Conservation (phyloP, 1,140 invertebrate genomes). For the Whitmania pigra region DNA sequence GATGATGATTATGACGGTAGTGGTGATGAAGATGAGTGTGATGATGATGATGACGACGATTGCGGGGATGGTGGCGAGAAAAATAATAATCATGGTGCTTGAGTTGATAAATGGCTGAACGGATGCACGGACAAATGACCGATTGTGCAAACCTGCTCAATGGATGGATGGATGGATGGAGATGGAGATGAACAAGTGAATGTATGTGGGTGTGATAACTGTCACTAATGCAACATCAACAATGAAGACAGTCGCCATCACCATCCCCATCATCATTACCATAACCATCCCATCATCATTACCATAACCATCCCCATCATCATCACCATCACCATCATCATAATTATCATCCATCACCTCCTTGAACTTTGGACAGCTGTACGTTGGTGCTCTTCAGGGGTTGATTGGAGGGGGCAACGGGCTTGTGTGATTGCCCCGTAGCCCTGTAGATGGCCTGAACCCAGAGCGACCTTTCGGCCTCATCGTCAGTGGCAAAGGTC, state of each 20-base stretch:
- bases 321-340: background rate
- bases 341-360: slow-evolving; percentile 43
- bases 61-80: background rate
- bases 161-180: slow-evolving; percentile 1
- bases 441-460: slow-evolving; percentile 89
- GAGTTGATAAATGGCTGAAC: background rate
- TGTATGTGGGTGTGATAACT: no score
- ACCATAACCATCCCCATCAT: no score
- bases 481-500: slow-evolving; percentile 90
- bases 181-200: background rate
- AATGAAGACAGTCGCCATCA: background rate
- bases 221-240: no score
- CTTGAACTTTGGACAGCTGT: slow-evolving; percentile 68
- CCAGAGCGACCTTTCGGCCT: slow-evolving; percentile 95
- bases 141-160: background rate
- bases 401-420: slow-evolving; percentile 35
- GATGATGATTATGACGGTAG: background rate
- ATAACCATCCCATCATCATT: no score
- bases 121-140: background rate
- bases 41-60: background rate
- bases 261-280: no score
- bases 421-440: slow-evolving; percentile 95
- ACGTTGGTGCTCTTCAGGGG: slow-evolving; percentile 33
- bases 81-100: background rate
- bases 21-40: background rate